A percentile compares a stretch with the other conserved stretches of the same genome.
Conservation (phyloP, 2,797 vertebrate species). For the Phrynocephalus vlangalii region DNA sequence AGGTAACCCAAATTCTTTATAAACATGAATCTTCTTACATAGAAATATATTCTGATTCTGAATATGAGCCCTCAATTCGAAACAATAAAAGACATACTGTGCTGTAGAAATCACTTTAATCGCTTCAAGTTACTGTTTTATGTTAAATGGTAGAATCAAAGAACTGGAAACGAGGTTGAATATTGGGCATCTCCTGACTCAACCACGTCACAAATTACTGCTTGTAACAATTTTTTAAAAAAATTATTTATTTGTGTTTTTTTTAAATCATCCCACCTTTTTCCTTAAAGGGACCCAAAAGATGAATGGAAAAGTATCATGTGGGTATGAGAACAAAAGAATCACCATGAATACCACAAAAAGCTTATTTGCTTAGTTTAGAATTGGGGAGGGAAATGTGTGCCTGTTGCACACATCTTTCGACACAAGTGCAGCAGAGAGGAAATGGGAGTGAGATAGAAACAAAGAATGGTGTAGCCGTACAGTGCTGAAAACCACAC, state of each 20-base stretch:
- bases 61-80: too few species aligned
- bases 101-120: background rate
- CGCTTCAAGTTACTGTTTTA: background rate
- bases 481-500: background rate
- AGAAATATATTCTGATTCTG: too few species aligned
- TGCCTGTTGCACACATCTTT: background rate
- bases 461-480: background rate
- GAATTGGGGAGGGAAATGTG: background rate
- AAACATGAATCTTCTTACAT: background rate
- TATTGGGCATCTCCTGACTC: too few species aligned
- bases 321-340: background rate
- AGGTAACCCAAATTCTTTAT: background rate
- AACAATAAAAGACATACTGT: background rate
- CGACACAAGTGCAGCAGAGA: background rate
- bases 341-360: background rate
- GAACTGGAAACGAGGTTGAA: background rate
- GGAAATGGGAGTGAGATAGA: background rate
- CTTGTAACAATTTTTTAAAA: too few species aligned
- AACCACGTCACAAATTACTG: too few species aligned
- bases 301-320: background rate
- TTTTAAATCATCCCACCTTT: too few species aligned
- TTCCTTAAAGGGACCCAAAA: too few species aligned
- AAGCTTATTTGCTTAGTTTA: background rate
- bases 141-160: background rate
- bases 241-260: too few species aligned